phyloP scores from a whole-genome alignment of 1,140 invertebrate species.

The Vanessa atalanta region DNA sequence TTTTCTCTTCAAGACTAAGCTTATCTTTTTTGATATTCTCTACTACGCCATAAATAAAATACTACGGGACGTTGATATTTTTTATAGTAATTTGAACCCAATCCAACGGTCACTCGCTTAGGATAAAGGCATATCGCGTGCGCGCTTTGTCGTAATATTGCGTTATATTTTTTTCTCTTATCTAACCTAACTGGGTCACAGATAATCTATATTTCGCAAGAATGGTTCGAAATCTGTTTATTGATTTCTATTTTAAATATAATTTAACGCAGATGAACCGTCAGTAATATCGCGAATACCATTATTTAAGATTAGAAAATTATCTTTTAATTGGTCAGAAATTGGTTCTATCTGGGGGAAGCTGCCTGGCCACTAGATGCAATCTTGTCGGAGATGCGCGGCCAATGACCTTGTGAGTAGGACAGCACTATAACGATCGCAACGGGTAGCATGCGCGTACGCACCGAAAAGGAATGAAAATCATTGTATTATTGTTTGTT shows the following conservation, averaged over 20 bases:
- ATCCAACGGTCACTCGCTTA: constrained; percentile 57
- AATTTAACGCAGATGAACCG: not conserved
- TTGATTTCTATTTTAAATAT: not conserved
- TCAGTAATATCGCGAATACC: not conserved
- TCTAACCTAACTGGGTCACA: constrained; percentile 58
- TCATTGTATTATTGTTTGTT: constrained; percentile 77
- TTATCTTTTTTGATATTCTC: constrained; percentile 63
- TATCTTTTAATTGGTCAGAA: constrained; percentile 74
- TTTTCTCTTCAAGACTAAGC: constrained; percentile 31
- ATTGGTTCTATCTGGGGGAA: constrained; percentile 71
- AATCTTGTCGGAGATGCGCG: constrained; percentile 75
- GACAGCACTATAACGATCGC: constrained; percentile 53
- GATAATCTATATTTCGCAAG: constrained; percentile 58
- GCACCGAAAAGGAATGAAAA: constrained; percentile 78
- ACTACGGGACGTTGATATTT: constrained; percentile 36
- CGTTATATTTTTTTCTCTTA: constrained; percentile 59
- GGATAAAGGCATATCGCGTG: constrained; percentile 29
- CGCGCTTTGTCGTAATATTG: constrained; percentile 40
- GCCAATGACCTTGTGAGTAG: constrained; percentile 69
- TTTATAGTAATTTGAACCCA: constrained; percentile 60
- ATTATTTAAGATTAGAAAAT: constrained; percentile 36
- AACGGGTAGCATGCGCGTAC: constrained; percentile 73
- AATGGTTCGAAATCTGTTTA: constrained; percentile 7
- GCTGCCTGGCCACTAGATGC: constrained; percentile 77
- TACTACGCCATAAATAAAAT: constrained; percentile 60